Base-by-base conservation (phyloP, 2,113 vertebrate species). In the Cinclus cinclus region DNA sequence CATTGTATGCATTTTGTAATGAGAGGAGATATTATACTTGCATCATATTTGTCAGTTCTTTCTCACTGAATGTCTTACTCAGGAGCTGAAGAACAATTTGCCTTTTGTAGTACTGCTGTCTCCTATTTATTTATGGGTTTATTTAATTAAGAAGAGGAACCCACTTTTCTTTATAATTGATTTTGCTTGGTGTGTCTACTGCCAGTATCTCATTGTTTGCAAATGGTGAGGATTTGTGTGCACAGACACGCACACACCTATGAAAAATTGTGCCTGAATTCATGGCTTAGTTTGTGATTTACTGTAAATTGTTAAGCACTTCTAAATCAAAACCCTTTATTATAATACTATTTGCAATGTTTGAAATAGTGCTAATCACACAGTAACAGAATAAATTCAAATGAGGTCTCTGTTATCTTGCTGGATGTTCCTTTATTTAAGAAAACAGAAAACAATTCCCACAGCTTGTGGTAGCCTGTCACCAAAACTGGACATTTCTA, bases 41-140 rank as follows among this genome's bases (percentile, higher is more conserved):
- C 50, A 70, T 50, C 14, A 4, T 44, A 85, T 90, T 80, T 79
- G 30, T 82, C 83, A 65, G 53, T 47, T 79, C 55, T 74, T 90
- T 73, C 63, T 55, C 39, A 16, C 39, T 69, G 47, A 74, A 74
- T 25, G 19, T 49, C 68, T 93, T 86, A 80, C 59, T 94, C 64
- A 83, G 82, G 59, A 89, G 35, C 42, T n/a, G 42, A 82, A 87
- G 71, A 90, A 77, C 59, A 87, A 83, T 80, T 88, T 80, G 30
- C 41, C 65, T 89, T 37, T 52, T 56, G 24, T 27, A 62, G 19
- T 12, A 39, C 47, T 68, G n/a, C 53, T 56, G 44, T 47, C 46
- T 83, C 59, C 74, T 83, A 37, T 63, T 94, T 94, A 91, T 95
- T 95, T 86, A 83, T 87, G 68, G 39, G 58, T 88, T 95, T 90